Evolutionary conservation across 1,140 invertebrate species (phyloP).

Genomic region (Brachionus asplanchnoidis): DNA sequence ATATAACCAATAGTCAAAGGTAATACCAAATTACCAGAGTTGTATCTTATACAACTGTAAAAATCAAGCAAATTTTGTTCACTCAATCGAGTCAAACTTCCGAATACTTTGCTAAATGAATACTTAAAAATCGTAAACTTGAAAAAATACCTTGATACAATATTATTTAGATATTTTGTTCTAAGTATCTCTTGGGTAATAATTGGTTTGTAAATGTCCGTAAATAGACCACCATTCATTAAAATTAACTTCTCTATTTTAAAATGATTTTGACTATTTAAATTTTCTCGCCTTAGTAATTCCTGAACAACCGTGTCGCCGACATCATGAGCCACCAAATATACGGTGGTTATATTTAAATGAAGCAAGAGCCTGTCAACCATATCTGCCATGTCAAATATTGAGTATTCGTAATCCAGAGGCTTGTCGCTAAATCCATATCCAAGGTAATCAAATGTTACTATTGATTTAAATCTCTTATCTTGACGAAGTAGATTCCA

Average conservation of each 20-base stretch:
- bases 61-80: slow-evolving; percentile 49
- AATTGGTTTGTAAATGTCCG: slow-evolving; percentile 46
- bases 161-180: background rate
- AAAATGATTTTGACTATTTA: slow-evolving; percentile 18
- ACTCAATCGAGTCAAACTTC: slow-evolving; percentile 46
- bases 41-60: slow-evolving; percentile 46
- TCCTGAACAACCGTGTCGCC: slow-evolving; percentile 56
- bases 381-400: slow-evolving; percentile 54
- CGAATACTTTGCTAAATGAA: slow-evolving; percentile 47
- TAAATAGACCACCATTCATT: slow-evolving; percentile 54
- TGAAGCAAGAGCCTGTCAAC: slow-evolving; percentile 44
- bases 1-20: slow-evolving; percentile 43
- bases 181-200: slow-evolving; percentile 13
- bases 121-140: background rate
- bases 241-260: slow-evolving; percentile 47
- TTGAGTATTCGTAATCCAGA: slow-evolving; percentile 50
- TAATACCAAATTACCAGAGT: slow-evolving; percentile 47
- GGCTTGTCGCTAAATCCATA: slow-evolving; percentile 57
- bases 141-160: background rate
- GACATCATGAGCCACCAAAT: slow-evolving; percentile 55
- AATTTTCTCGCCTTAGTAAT: slow-evolving; percentile 48
- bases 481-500: slow-evolving; percentile 44
- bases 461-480: slow-evolving; percentile 47
- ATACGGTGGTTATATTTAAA: slow-evolving; percentile 46
- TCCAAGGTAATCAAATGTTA: slow-evolving; percentile 53